Evolutionary conservation across 2,888 invertebrate genomes (phyloP).

Genomic region (Didymodactylos carnosus): DNA sequence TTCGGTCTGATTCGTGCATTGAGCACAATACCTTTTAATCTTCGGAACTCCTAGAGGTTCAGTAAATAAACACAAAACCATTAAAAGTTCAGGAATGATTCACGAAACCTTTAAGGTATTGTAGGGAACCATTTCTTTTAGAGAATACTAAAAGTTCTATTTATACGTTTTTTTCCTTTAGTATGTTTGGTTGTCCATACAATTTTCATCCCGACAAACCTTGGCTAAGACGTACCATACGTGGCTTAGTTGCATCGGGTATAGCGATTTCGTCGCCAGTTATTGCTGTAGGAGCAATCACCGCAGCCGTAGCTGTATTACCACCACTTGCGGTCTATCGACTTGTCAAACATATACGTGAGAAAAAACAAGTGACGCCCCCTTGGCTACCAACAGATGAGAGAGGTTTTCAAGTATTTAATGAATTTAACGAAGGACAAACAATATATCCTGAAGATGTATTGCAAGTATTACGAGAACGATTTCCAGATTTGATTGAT

Average conservation of each 20-base stretch:
- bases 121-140: too few relatives aligned
- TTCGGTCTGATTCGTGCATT: too few relatives aligned
- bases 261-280: background rate
- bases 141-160: too few relatives aligned
- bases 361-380: too few relatives aligned
- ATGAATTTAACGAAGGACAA: background rate
- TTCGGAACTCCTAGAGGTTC: too few relatives aligned
- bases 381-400: too few relatives aligned
- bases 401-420: too few relatives aligned
- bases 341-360: background rate
- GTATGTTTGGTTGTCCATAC: background rate
- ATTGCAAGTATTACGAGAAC: background rate
- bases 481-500: too few relatives aligned
- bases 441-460: background rate
- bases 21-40: too few relatives aligned
- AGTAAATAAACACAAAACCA: too few relatives aligned
- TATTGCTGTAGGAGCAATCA: background rate
- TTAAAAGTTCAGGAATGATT: too few relatives aligned
- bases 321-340: background rate
- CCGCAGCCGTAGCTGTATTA: background rate
- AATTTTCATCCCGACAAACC: background rate
- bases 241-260: background rate
- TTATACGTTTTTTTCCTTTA: background rate
- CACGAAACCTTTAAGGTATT: too few relatives aligned
- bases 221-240: background rate